phyloP scores from a whole-genome alignment of 2,797 vertebrate genomes.

The Varecia variegata region DNA sequence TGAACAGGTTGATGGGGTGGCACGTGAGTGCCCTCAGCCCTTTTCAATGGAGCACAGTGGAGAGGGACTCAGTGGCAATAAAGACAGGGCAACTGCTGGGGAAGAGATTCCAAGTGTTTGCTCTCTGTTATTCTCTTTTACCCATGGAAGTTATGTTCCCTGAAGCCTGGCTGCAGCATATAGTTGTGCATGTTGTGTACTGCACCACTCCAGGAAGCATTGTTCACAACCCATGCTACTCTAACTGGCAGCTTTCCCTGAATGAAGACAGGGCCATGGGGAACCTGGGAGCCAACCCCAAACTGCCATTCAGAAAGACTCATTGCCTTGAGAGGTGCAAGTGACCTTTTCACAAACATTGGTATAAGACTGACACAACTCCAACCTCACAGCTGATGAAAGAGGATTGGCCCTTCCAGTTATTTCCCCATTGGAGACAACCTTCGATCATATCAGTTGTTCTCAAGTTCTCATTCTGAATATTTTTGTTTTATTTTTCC shows the following conservation, averaged over 20 bases:
- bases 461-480: neutral
- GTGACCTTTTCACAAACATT: neutral
- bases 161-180: neutral
- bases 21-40: neutral
- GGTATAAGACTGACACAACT: neutral
- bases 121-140: neutral
- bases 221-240: neutral
- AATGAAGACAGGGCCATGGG: neutral
- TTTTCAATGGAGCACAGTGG: neutral
- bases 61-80: neutral
- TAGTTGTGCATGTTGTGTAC: neutral
- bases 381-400: neutral
- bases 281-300: neutral
- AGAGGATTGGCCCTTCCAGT: neutral
- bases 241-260: neutral
- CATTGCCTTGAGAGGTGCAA: neutral
- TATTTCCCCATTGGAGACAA: neutral
- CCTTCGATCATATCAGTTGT: neutral
- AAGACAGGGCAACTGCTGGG: neutral
- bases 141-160: neutral
- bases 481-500: slow-evolving; percentile 31
- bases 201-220: neutral
- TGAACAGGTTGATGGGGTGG: neutral
- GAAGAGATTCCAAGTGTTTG: neutral
- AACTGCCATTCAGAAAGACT: neutral